Base-by-base conservation (phyloP, 2,888 invertebrate genomes). In the Candidula unifasciata region DNA sequence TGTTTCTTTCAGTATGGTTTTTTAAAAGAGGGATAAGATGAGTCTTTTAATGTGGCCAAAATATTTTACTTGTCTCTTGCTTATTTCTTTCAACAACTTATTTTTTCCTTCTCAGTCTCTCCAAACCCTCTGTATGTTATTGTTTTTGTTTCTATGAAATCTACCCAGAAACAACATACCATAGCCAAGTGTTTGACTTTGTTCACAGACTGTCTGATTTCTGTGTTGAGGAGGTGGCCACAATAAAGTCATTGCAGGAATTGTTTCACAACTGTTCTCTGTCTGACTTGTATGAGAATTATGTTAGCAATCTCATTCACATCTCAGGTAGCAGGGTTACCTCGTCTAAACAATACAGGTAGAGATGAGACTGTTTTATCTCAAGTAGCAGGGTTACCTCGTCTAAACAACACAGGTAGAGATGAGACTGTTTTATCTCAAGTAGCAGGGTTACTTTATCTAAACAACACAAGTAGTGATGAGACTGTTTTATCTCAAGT, bases 131-230 rank as follows among this genome's bases (percentile, higher is more conserved):
- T n/a, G n/a, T n/a, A n/a, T n/a, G n/a, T n/a, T n/a, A n/a, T n/a
- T n/a, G n/a, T n/a, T n/a, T n/a, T n/a, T n/a, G n/a, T n/a, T n/a
- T n/a, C n/a, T n/a, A n/a, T n/a, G n/a, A n/a, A n/a, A n/a, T n/a
- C n/a, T n/a, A n/a, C n/a, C n/a, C n/a, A n/a, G n/a, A n/a, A n/a
- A n/a, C n/a, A n/a, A n/a, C n/a, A n/a, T 16, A 2, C 16, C 27
- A 30, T 8, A 68, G 30, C 27, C 52, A n/a, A n/a, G 3, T 24
- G n/a, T 35, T 57, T 37, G n/a, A 78, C 13, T 78, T 13, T 77
- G 57, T 54, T 54, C 13, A 60, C 78, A 78, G 78, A 13, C 35
- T 78, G 60, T 64, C 78, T 10, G 78, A 78, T 18, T 78, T 78
- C 64, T 35, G n/a, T 18, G 78, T 78, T 6, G 13, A 35, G 64